Evolutionary conservation across 2,888 invertebrate species (phyloP), one percentile per base, ranked within the genome.

Genomic region (Anorthoa munda): DNA sequence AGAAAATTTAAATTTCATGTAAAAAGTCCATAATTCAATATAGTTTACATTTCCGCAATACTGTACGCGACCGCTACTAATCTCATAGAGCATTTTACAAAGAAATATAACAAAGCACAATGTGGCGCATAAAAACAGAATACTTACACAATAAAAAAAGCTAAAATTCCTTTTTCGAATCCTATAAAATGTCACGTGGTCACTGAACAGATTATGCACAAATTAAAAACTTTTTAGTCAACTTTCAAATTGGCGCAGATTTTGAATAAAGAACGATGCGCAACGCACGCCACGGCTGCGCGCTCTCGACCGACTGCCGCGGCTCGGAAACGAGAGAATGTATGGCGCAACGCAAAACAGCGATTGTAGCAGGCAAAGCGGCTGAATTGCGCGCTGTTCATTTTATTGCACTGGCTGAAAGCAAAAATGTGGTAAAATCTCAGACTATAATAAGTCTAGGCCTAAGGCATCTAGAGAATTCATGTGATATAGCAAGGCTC

Each of bases 301-400:
- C 88, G 87, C 88, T 88, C 88, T 87, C 88, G 81, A 80, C 84
- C 84, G 86, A 85, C 87, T 88, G 86, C 70, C 81, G 65, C 66
- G 61, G 67, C 74, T 87, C 75, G 82, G 81, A 77, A 78, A 70
- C 75, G 78, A 86, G 86, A 86, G 86, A 86, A 86, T 87, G 86
- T 86, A 72, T 86, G 75, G 72, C 77, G 67, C 75, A 79, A 77
- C 73, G 66, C 74, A 82, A 87, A 69, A 77, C 56, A 86, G 88
- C 86, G 68, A 79, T 74, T 86, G 73, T 84, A 86, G 81, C 86
- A 48, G 73, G 73, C 82, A 66, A 77, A 84, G 77, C 82, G 59
- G 86, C 87, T 81, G 74, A 64, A 78, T 80, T 80, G 66, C 66
- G 75, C 66, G 46, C 46, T 72, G 48, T 53, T 39, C 63, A 51